Base-by-base conservation (phyloP, 2,888 invertebrate genomes). In the Lasiommata megera region DNA sequence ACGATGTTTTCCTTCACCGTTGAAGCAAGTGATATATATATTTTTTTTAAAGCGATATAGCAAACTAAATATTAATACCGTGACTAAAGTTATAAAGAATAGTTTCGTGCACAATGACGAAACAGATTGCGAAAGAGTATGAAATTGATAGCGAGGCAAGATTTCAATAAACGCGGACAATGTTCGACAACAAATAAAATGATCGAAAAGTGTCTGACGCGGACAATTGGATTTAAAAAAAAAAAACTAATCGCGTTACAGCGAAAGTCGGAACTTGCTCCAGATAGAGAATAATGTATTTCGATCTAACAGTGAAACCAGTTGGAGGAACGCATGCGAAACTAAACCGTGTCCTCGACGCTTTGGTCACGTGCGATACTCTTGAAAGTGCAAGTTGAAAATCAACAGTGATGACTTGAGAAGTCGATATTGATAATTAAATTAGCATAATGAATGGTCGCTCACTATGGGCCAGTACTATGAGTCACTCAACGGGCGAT, bases 251-350 rank as follows among this genome's bases (percentile, higher is more conserved):
- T 67, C 54, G 60, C 61, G 55, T 67, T 65, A 67, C 52, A 74
- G 82, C 80, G 84, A 84, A 84, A 84, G 84, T 81, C 64, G 60
- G 67, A 70, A 69, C 71, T 69, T 67, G 79, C 74, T 80, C 80
- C 71, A 81, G 75, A 79, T 82, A 82, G 75, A 67, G 80, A 72
- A 78, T 78, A 80, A 81, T 76, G 74, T 74, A 70, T 61, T 60
- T 76, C 76, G 80, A 80, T 81, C 72, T 75, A 77, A 74, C 73
- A 82, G 86, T 82, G 84, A 88, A 86, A 88, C 76, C 74, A 71
- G 69, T 72, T 70, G 63, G 40, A 41, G 71, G 69, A 71, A 80
- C 79, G 77, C 73, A 73, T 58, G 64, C 68, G 68, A 76, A 81
- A 82, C 38, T 73, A 68, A 74, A 79, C 79, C 72, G 62, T 63